phyloP scores from a whole-genome alignment of 2,797 vertebrate species.

The Sebastes glaucus region DNA sequence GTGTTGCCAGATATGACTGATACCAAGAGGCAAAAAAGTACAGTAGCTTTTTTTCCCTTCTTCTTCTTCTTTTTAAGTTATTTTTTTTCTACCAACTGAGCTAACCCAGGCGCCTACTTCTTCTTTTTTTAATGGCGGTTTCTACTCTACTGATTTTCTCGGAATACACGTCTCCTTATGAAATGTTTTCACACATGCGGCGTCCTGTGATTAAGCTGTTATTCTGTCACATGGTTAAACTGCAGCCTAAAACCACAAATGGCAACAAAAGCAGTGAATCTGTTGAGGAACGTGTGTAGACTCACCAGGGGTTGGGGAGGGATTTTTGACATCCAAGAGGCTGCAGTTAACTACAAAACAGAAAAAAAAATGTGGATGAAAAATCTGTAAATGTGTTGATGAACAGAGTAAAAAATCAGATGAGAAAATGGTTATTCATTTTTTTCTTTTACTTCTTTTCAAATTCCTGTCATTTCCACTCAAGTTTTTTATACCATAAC shows the following conservation, averaged over 20 bases:
- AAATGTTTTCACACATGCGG: background rate
- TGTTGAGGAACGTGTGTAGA: background rate
- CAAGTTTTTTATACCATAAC: background rate
- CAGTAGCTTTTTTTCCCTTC: background rate
- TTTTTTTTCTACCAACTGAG: too few relatives aligned
- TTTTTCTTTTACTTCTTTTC: too few relatives aligned
- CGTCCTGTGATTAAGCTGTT: background rate
- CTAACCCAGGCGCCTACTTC: too few relatives aligned
- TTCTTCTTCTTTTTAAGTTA: too few relatives aligned
- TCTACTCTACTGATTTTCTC: background rate
- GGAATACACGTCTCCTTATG: background rate
- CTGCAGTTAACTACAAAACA: background rate
- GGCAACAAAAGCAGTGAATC: background rate
- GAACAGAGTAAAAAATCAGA: background rate
- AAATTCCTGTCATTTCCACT: background rate
- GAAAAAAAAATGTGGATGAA: background rate
- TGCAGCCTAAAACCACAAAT: background rate
- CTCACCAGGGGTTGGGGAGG: background rate
- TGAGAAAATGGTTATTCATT: background rate
- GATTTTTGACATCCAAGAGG: accelerated
- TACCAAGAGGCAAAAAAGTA: background rate
- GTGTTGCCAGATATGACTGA: background rate
- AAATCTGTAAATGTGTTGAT: background rate
- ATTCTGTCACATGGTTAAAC: background rate
- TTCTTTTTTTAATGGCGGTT: background rate